Base-by-base conservation (phyloP, 2,888 invertebrate species). In the Netelia virgata region DNA sequence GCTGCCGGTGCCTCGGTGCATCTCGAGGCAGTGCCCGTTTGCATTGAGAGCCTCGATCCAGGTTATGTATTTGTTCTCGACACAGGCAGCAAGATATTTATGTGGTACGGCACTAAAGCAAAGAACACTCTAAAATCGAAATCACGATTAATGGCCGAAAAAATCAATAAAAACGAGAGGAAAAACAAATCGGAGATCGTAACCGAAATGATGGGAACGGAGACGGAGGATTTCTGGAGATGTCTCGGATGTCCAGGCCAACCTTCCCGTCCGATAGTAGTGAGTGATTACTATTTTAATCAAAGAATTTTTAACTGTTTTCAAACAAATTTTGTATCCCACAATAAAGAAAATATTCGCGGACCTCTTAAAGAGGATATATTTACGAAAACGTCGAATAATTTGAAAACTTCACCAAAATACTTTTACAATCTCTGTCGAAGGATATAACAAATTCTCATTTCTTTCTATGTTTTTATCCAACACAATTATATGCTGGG, bases 161-260 rank as follows among this genome's bases (percentile, higher is more conserved):
- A 99, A 94, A 98, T 99, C 81, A 99, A 99, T 94, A 99, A 99
- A 94, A 98, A 98, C 91, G 99, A 99, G 94, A 95, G 99, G 20
- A 99, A 99, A 93, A 98, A 98, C 92, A 97, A 97, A 92, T 97
- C 98, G 0, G 98, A 99, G 91, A 96, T 99, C 78, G 94, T 97
- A 59, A 96, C 97, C 0, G 97, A 98, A 92, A 94, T 95, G 53
- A 97, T 98, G 93, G 97, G 97, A 0, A 96, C 96, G 80, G 99
- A 99, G 91, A 96, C 97, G 6, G 94, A 94, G 6, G 97, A 97
- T 36, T 99, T 99, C 94, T 98, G 98, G 97, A 94, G 95, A 75
- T 94, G 95, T 23, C 93, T 99, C 20, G 96, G 96, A 0, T 94
- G 95, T 84, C 93, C 95, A 0, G 89, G 92, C 79, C 94, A 95